These are phyloP conservation scores for Sphyrna mokarran DNA, from an alignment of 2,113 vertebrate genomes.

Conservation along the genomic window DNA sequence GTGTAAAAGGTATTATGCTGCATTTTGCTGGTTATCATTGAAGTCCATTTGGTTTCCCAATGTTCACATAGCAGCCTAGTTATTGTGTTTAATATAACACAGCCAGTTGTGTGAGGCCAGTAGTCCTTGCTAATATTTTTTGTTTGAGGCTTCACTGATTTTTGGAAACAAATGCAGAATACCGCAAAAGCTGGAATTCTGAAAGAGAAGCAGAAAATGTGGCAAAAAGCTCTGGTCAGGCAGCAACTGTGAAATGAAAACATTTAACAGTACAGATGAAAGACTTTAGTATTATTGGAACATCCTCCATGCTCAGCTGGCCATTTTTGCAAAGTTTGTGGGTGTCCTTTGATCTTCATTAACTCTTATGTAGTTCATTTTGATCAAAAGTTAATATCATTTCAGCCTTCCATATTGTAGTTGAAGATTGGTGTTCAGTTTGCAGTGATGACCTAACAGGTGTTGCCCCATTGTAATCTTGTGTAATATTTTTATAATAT, in stretches of 20 bases:
- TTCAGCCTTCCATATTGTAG: background rate
- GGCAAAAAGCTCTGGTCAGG: too few species aligned
- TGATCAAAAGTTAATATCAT: background rate
- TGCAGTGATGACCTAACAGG: background rate
- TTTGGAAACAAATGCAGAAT: too few species aligned
- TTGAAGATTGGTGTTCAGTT: background rate
- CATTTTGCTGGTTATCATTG: background rate
- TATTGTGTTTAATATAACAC: background rate
- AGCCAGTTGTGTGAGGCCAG: background rate
- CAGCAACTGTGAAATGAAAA: too few species aligned
- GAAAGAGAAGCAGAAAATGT: too few species aligned
- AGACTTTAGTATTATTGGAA: background rate
- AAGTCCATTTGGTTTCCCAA: background rate
- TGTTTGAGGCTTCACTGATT: background rate
- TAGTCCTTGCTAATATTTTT: background rate
- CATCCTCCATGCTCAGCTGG: background rate
- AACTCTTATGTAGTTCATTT: background rate
- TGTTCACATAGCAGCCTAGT: too few species aligned
- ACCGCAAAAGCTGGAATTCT: too few species aligned
- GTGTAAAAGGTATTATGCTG: background rate
- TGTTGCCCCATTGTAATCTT: background rate
- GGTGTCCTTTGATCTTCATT: background rate
- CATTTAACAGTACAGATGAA: too few species aligned
- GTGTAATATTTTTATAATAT: background rate
- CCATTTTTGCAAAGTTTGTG: background rate